Evolutionary conservation across 2,888 invertebrate species (phyloP).

Genomic region (Adelphocoris suturalis): DNA sequence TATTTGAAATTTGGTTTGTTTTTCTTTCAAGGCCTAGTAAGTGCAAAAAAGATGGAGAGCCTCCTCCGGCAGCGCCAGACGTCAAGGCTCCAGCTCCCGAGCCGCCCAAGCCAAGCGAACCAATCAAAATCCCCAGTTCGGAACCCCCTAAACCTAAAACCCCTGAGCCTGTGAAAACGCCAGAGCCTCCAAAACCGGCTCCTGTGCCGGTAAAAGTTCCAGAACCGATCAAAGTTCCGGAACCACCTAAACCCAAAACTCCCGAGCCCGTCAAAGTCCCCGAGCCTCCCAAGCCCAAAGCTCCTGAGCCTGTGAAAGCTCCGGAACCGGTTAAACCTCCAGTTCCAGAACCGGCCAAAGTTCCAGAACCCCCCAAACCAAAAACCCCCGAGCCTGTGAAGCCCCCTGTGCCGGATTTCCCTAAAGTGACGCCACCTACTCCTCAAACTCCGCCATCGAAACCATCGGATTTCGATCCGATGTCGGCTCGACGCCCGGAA

Average conservation of each 20-base stretch:
- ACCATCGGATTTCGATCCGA: constrained; percentile 48
- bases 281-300: constrained; percentile 52
- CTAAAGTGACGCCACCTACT: constrained; percentile 55
- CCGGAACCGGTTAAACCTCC: background rate
- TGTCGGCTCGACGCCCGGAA: constrained; percentile 9
- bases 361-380: constrained; percentile 68
- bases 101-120: constrained; percentile 27
- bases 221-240: constrained; percentile 28
- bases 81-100: constrained; percentile 43
- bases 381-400: constrained; percentile 51
- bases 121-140: background rate
- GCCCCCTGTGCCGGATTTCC: constrained; percentile 12
- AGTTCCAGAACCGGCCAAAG: constrained; percentile 55
- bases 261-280: constrained; percentile 51
- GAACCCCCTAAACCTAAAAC: constrained; percentile 51
- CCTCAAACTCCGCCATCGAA: constrained; percentile 29
- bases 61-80: constrained; percentile 30
- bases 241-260: constrained; percentile 58
- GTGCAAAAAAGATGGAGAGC: constrained; percentile 50
- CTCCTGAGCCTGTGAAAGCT: constrained; percentile 16
- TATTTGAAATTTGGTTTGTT: constrained; percentile 24
- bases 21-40: constrained; percentile 55
- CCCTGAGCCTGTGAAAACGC: constrained; percentile 43
- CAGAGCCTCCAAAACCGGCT: constrained; percentile 45
- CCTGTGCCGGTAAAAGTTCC: background rate